These are phyloP conservation scores for Thumatha senex DNA, from an alignment of 2,888 invertebrate species.

Conservation along the genomic window DNA sequence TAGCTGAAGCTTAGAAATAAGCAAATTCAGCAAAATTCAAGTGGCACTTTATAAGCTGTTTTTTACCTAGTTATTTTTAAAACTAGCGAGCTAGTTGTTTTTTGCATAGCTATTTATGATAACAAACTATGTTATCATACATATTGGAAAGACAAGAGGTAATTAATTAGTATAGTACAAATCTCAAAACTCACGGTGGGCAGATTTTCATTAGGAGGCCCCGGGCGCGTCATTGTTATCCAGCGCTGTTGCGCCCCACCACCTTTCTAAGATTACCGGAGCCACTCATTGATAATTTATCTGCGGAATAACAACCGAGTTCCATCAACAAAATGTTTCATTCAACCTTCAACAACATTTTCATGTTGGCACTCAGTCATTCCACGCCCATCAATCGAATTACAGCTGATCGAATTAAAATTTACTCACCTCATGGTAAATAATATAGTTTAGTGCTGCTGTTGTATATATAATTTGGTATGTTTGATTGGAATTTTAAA, in stretches of 20 bases:
- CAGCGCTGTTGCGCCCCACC: slow-evolving; percentile 28
- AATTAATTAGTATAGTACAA: background rate
- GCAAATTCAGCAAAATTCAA: no score
- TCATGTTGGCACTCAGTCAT: slow-evolving; percentile 46
- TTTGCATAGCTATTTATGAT: no score
- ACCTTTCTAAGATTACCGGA: slow-evolving; percentile 26
- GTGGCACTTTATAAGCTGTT: no score
- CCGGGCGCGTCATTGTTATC: slow-evolving; percentile 78
- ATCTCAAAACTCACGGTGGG: slow-evolving; percentile 75
- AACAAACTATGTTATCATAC: no score
- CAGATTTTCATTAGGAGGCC: slow-evolving; percentile 89
- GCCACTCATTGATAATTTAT: slow-evolving; percentile 59
- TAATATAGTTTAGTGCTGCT: slow-evolving; percentile 17
- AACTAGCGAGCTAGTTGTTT: no score
- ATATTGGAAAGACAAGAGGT: background rate
- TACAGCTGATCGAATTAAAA: slow-evolving; percentile 30
- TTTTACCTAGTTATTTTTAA: no score
- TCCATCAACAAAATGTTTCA: slow-evolving; percentile 29
- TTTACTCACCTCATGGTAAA: slow-evolving; percentile 53
- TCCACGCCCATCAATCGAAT: slow-evolving; percentile 42
- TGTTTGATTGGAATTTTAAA: slow-evolving; percentile 20
- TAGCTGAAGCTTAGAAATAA: no score
- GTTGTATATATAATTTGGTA: slow-evolving; percentile 22
- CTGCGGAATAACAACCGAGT: slow-evolving; percentile 52
- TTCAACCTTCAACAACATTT: slow-evolving; percentile 20